A percentile compares a stretch with the other conserved stretches of the same genome.
Evolutionary conservation across 2,113 vertebrate species (phyloP).

Genomic region (Leucoraja erinaceus): DNA sequence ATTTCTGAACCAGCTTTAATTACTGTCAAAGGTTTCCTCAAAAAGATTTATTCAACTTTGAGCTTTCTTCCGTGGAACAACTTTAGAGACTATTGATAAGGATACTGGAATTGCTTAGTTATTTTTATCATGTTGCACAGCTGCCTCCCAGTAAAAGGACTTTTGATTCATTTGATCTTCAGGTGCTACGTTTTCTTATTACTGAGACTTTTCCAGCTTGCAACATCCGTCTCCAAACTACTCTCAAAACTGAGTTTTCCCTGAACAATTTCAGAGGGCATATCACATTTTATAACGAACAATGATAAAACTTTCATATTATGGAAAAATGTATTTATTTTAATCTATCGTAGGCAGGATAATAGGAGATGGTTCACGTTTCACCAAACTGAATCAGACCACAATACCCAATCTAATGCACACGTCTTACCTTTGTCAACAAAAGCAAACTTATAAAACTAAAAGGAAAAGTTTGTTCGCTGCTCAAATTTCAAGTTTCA

Average conservation of each 20-base stretch:
- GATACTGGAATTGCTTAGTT: not conserved
- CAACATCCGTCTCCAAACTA: not conserved
- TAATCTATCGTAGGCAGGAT: not conserved
- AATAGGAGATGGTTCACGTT: not conserved
- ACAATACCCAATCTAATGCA: not conserved
- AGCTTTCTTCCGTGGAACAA: not conserved
- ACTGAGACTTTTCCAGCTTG: not conserved
- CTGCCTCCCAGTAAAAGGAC: not conserved
- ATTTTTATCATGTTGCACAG: not conserved
- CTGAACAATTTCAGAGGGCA: not conserved
- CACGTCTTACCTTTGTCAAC: not conserved
- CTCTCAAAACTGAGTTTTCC: not conserved
- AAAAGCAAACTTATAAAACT: not conserved
- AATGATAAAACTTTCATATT: not conserved
- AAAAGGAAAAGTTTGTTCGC: not conserved
- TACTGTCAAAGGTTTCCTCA: not conserved
- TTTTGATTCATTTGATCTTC: not conserved
- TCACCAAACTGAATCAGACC: not conserved
- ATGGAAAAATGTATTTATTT: not conserved
- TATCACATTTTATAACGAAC: not conserved
- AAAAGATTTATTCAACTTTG: not conserved
- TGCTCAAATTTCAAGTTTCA: not conserved
- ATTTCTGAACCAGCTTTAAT: not conserved
- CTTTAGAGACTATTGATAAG: not conserved
- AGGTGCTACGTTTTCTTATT: not conserved